Percentiles rank a stretch among this genome's conserved stretches.
Evolutionary conservation across 1,140 invertebrate species (phyloP).

Genomic region (Trinorchestia longiramus): DNA sequence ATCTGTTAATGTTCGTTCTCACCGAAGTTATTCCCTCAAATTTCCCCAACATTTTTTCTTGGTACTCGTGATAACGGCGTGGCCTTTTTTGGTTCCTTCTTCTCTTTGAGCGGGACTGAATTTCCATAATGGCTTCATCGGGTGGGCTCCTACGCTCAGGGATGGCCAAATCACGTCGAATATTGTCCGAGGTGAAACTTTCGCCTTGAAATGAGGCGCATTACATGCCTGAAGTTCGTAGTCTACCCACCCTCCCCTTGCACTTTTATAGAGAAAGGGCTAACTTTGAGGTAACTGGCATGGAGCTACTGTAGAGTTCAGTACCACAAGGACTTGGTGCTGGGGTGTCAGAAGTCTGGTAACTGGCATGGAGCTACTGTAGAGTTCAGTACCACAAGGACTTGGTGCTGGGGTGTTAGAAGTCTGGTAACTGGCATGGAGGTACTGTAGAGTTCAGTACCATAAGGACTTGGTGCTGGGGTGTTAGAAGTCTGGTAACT

Average conservation of each 20-base stretch:
- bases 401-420: not conserved
- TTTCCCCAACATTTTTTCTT: not conserved
- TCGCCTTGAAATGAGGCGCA: slow-evolving; percentile 40
- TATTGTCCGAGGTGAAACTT: slow-evolving; percentile 50
- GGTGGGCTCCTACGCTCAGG: not conserved
- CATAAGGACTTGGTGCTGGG: not conserved
- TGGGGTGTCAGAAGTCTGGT: not conserved
- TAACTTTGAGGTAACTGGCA: not conserved
- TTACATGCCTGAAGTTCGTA: slow-evolving; percentile 30
- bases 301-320: not conserved
- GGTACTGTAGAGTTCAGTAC: not conserved
- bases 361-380: not conserved
- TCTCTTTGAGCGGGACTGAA: slow-evolving; percentile 28
- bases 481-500: too few relatives aligned
- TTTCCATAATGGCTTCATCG: slow-evolving; percentile 55
- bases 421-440: not conserved
- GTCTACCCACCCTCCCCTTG: not conserved
- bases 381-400: not conserved
- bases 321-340: not conserved
- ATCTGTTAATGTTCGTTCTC: not conserved
- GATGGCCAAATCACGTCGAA: slow-evolving; percentile 51
- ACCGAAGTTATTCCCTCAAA: not conserved
- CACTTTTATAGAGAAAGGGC: not conserved
- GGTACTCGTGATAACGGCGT: slow-evolving; percentile 17
- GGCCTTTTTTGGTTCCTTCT: slow-evolving; percentile 8